Conservation (phyloP, 2,113 vertebrate genomes). For the Triplophysa rosa region DNA sequence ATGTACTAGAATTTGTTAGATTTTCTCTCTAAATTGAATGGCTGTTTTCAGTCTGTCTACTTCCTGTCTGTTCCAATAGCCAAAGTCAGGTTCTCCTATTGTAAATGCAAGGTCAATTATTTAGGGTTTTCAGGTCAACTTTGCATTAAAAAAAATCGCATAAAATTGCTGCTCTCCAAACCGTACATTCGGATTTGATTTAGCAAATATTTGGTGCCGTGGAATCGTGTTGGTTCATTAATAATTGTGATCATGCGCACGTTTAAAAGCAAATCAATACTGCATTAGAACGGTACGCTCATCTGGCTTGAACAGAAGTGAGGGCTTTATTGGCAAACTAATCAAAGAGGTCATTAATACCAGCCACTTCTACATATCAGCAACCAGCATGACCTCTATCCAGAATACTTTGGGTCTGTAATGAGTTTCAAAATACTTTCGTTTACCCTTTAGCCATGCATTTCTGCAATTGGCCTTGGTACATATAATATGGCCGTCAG, state of each 20-base stretch:
- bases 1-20: not conserved
- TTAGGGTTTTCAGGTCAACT: too few relatives aligned
- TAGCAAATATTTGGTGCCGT: not conserved
- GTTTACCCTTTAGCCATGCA: not conserved
- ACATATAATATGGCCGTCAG: too few relatives aligned
- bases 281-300: slow-evolving; percentile 21
- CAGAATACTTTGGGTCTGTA: not conserved
- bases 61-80: too few relatives aligned
- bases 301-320: slow-evolving; percentile 13
- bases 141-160: too few relatives aligned
- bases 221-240: not conserved
- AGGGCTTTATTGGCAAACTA: slow-evolving; percentile 36
- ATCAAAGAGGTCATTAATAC: slow-evolving; percentile 26
- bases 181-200: not conserved
- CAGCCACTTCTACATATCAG: slow-evolving; percentile 15
- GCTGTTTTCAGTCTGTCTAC: too few relatives aligned
- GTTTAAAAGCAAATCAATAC: slow-evolving; percentile 20
- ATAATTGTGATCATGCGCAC: not conserved
- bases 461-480: not conserved
- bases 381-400: slow-evolving; percentile 6
- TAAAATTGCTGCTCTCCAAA: not conserved
- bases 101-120: too few relatives aligned
- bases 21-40: too few relatives aligned
- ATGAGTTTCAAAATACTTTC: not conserved
- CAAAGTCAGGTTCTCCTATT: too few relatives aligned